phyloP scores from a whole-genome alignment of 2,888 invertebrate genomes.

The Drosophila multiciliata region DNA sequence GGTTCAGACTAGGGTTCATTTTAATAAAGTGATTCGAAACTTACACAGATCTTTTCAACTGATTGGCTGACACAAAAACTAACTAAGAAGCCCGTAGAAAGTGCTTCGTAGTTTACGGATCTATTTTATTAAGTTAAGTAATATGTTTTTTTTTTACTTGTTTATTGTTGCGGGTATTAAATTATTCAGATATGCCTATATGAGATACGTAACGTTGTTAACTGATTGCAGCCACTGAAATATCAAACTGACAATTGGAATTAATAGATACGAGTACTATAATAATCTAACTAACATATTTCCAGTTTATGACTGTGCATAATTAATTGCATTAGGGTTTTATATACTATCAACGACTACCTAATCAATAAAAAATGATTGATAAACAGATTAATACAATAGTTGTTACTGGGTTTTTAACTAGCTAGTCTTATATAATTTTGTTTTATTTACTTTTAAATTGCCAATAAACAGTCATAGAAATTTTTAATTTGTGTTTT shows the following conservation, averaged over 20 bases:
- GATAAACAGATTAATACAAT: background rate
- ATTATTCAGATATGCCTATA: conserved; percentile 3
- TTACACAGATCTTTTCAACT: conserved; percentile 53
- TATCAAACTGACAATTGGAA: background rate
- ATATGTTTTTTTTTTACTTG: conserved; percentile 2
- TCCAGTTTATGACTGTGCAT: background rate
- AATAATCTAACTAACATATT: background rate
- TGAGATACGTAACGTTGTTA: background rate
- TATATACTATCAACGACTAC: background rate
- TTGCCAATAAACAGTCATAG: background rate
- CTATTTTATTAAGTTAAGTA: conserved; percentile 22
- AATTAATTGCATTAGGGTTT: background rate
- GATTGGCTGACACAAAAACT: conserved; percentile 43
- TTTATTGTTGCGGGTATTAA: conserved; percentile 30
- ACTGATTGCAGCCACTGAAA: background rate
- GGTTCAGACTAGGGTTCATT: conserved; percentile 67
- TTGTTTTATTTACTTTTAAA: background rate
- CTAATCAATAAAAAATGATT: conserved; percentile 4
- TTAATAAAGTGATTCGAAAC: conserved; percentile 61
- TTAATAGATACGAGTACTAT: background rate
- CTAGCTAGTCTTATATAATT: background rate
- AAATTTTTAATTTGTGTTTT: background rate
- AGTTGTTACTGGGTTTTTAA: background rate
- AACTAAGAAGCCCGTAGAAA: conserved; percentile 47
- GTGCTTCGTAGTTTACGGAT: conserved; percentile 20